A percentile compares a stretch with the other conserved stretches of the same genome.
phyloP scores from a whole-genome alignment of 2,888 invertebrate species.

The Cephus spinipes region DNA sequence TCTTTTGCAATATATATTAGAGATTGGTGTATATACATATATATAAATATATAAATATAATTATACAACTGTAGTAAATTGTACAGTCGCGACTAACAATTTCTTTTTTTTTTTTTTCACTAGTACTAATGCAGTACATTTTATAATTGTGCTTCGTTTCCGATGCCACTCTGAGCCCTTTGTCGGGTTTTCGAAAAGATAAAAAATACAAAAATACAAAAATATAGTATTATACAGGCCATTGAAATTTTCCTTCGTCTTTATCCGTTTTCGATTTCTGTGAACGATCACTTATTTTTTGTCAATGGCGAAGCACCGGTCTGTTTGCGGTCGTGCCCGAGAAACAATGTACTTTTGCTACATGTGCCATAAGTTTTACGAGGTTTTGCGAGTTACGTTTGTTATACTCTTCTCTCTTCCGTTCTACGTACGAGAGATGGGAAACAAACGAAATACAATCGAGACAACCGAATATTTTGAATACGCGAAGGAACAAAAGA shows the following conservation, averaged over 20 bases:
- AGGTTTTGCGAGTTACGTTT: background rate
- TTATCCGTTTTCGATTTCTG: background rate
- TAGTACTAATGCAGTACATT: background rate
- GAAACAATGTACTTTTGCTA: background rate
- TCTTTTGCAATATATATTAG: background rate
- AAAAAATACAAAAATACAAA: background rate
- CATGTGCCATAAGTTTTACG: background rate
- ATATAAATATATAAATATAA: background rate
- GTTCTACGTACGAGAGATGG: background rate
- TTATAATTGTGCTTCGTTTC: background rate
- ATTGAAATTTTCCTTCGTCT: background rate
- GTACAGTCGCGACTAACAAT: background rate
- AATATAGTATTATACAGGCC: background rate
- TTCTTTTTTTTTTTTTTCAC: background rate
- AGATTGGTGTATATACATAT: background rate
- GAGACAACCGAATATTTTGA: background rate
- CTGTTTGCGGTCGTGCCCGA: background rate
- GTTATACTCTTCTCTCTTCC: background rate
- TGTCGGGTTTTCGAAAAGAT: background rate
- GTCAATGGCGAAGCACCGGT: background rate
- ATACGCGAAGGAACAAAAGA: background rate
- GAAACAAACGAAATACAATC: background rate
- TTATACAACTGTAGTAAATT: background rate
- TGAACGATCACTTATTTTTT: background rate
- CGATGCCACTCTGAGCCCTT: background rate